Percentiles rank a stretch among this genome's conserved stretches.
Conservation (phyloP, 2,888 invertebrate species). For the Seira ritae region DNA sequence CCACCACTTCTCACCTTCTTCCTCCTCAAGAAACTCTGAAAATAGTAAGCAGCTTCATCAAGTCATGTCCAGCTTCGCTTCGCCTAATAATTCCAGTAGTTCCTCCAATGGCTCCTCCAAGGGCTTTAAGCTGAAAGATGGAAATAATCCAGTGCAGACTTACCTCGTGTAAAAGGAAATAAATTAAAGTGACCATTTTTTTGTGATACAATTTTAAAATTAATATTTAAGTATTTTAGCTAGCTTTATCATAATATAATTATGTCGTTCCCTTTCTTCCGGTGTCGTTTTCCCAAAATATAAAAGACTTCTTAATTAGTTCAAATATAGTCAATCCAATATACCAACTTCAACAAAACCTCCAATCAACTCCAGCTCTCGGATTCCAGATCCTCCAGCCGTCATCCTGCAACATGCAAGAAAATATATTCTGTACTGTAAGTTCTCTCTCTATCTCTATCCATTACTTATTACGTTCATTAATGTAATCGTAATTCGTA, state of each 20-base stretch:
- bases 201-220: constrained; percentile 27
- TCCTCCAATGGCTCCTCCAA: constrained; percentile 39
- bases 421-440: neutral
- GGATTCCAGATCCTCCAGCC: neutral
- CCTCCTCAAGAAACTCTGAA: neutral
- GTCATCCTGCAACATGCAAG: neutral
- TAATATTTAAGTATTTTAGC: neutral
- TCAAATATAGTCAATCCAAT: constrained; percentile 12
- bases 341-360: neutral
- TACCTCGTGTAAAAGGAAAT: constrained; percentile 68
- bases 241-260: neutral
- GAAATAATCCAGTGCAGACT: constrained; percentile 70
- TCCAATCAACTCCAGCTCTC: neutral
- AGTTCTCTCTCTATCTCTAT: neutral
- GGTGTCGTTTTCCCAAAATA: neutral
- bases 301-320: constrained; percentile 2
- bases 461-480: neutral
- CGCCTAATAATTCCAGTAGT: constrained; percentile 6
- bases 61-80: constrained; percentile 48
- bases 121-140: constrained; percentile 64
- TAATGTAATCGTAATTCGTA: too few relatives aligned
- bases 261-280: neutral
- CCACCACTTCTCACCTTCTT: constrained; percentile 41
- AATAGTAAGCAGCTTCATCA: constrained; percentile 29
- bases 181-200: constrained; percentile 22